A percentile compares a stretch with the other conserved stretches of the same genome.
These are phyloP conservation scores for Frankliniella fusca DNA, from an alignment of 2,888 invertebrate genomes.

Conservation along the genomic window DNA sequence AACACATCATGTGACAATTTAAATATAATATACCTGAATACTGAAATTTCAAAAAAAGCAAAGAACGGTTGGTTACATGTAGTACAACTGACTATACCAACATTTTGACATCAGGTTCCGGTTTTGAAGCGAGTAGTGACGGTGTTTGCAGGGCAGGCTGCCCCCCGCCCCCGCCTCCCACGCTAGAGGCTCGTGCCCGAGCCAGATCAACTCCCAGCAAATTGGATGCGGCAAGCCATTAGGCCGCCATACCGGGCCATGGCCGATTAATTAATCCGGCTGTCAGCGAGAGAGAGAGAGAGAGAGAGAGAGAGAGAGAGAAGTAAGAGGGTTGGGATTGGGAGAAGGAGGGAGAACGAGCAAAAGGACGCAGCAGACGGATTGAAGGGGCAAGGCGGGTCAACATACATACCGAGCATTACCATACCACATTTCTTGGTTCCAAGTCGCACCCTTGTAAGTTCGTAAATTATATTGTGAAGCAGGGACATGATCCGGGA, in stretches of 20 bases:
- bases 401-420: constrained; percentile 31
- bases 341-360: constrained; percentile 20
- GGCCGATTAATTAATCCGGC: constrained; percentile 8
- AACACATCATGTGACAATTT: no score
- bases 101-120: no score
- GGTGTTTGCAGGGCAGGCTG: background rate
- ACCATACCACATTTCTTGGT: no score
- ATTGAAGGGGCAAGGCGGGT: constrained; percentile 32
- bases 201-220: background rate
- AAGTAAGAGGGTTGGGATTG: background rate
- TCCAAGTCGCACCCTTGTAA: no score
- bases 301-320: background rate
- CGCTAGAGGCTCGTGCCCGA: background rate
- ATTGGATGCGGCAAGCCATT: constrained; percentile 14
- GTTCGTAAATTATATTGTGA: no score
- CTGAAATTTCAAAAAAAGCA: no score
- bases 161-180: background rate
- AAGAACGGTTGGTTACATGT: no score
- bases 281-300: background rate
- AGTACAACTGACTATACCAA: no score
- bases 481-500: no score
- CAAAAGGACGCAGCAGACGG: background rate
- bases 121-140: no score
- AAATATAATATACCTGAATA: no score
- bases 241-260: background rate